Conservation (phyloP, 2,113 vertebrate species). For the Antechinus flavipes region DNA sequence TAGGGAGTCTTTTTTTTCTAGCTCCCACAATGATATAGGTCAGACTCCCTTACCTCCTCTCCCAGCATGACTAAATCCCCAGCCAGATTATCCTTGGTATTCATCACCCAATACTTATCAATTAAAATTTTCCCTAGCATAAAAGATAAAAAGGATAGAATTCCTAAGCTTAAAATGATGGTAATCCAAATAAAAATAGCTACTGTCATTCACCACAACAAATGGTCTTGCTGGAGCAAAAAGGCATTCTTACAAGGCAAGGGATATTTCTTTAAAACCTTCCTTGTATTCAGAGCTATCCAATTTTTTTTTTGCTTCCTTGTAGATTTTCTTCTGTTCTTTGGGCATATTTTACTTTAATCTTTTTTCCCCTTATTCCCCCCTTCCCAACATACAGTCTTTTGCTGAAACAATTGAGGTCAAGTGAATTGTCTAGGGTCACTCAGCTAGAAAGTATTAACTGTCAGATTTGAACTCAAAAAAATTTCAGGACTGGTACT, state of each 20-base stretch:
- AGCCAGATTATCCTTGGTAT: not conserved
- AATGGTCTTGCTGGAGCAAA: not conserved
- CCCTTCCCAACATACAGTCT: no score
- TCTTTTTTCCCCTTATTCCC: no score
- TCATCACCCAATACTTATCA: not conserved
- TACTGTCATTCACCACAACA: not conserved
- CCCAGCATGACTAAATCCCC: not conserved
- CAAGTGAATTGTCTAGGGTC: no score
- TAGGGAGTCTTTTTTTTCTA: not conserved
- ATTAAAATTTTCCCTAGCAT: not conserved
- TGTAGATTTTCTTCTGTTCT: no score
- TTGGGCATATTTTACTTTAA: no score
- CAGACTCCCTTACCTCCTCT: not conserved
- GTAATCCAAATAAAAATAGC: not conserved
- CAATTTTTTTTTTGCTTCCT: no score
- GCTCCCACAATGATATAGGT: not conserved
- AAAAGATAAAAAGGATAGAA: not conserved
- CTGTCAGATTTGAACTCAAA: no score
- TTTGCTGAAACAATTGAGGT: no score
- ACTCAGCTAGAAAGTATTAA: no score
- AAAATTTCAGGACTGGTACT: no score
- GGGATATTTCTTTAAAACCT: not conserved
- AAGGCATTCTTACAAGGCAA: not conserved
- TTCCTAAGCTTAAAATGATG: not conserved
- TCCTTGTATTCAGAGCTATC: no score